Evolutionary conservation across 2,797 vertebrate genomes (phyloP).

Genomic region (Brotula barbata): DNA sequence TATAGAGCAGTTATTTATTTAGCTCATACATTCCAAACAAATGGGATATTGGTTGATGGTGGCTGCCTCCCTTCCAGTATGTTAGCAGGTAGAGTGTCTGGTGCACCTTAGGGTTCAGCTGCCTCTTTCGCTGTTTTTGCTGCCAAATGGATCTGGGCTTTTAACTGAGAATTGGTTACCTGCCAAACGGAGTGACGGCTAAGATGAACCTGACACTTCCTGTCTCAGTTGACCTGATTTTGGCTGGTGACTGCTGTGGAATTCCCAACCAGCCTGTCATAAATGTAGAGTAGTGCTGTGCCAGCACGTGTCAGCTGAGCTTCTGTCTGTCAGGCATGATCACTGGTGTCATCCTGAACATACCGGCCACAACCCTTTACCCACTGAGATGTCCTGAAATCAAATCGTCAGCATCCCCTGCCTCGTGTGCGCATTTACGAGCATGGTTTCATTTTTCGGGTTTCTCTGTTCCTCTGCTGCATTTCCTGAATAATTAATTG

Average conservation of each 20-base stretch:
- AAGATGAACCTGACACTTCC: constrained; percentile 7
- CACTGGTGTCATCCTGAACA: background rate
- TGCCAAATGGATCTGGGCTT: background rate
- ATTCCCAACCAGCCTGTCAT: background rate
- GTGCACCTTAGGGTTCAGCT: background rate
- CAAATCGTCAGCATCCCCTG: constrained; percentile 29
- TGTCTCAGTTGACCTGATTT: background rate
- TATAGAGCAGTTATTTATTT: no score
- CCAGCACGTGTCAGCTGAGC: constrained; percentile 16
- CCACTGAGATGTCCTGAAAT: constrained; percentile 45
- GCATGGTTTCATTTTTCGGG: constrained; percentile 43
- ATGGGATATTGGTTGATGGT: background rate
- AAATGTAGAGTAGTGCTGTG: background rate
- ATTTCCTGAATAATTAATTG: constrained; percentile 77
- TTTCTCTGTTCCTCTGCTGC: constrained; percentile 59
- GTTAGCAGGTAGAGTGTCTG: background rate
- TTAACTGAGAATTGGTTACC: background rate
- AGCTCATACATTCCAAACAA: no score
- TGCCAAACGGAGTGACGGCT: background rate
- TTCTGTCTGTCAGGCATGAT: background rate
- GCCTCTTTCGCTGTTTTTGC: background rate
- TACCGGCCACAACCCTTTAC: constrained; percentile 1
- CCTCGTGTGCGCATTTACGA: constrained; percentile 39
- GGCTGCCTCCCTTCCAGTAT: background rate
- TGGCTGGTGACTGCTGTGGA: background rate